A percentile compares a stretch with the other conserved stretches of the same genome.
Conservation (phyloP, 2,797 vertebrate genomes). For the Pantherophis alleghaniensis region DNA sequence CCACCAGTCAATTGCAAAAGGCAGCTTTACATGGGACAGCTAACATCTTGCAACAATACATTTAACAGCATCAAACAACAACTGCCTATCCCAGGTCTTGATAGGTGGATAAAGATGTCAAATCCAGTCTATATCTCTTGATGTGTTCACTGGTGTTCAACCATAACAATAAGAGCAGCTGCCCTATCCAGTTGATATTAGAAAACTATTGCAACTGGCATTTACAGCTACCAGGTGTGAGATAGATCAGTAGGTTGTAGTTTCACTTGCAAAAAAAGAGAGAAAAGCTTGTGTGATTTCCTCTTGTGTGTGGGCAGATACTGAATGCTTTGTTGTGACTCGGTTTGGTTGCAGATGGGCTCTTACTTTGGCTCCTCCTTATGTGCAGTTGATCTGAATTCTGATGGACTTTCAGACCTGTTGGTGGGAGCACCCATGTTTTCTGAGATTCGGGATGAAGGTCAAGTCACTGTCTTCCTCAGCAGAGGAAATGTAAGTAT, state of each 20-base stretch:
- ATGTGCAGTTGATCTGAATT: conserved; percentile 98
- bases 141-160: no score
- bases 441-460: conserved; percentile 94
- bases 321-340: conserved; percentile 87
- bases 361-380: conserved; percentile 99
- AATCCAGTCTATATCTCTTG: not conserved
- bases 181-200: not conserved
- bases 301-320: conserved; percentile 67
- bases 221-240: conserved; percentile 20
- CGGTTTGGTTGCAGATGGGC: conserved; percentile 97
- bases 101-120: not conserved
- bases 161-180: not conserved
- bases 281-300: conserved; percentile 39
- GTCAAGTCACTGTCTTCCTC: conserved; percentile 94
- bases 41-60: not conserved
- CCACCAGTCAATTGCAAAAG: not conserved
- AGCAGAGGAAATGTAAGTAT: conserved; percentile 97
- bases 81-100: not conserved
- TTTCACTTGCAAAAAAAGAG: conserved; percentile 21
- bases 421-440: conserved; percentile 98
- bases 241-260: conserved; percentile 30
- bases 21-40: not conserved
- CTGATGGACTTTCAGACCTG: conserved; percentile 94
- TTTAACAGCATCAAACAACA: not conserved
- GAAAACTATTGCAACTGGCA: not conserved